Percentiles rank a stretch among this genome's conserved stretches.
Evolutionary conservation across 2,113 vertebrate species (phyloP).

Genomic region (Ornithorhynchus anatinus): DNA sequence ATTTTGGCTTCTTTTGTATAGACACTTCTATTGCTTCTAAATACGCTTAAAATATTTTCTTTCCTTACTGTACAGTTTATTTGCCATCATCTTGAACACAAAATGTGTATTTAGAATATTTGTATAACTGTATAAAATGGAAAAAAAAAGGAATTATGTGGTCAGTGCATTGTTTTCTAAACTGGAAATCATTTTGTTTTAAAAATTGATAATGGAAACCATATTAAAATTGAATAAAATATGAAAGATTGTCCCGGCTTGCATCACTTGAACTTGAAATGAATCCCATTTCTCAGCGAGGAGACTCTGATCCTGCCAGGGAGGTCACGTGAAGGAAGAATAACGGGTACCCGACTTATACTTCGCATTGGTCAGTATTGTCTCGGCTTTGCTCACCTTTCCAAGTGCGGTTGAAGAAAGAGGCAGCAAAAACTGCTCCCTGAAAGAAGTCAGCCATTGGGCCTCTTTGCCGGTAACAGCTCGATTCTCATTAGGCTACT

Average conservation of each 20-base stretch:
- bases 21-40: constrained; percentile 87
- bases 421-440: no score
- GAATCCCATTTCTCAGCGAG: no score
- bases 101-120: constrained; percentile 87
- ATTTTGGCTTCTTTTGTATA: constrained; percentile 88
- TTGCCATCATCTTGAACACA: constrained; percentile 79
- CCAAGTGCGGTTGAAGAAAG: no score
- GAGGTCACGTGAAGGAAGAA: no score
- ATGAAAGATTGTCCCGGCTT: constrained; percentile 54
- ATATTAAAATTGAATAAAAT: constrained; percentile 85
- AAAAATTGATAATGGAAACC: constrained; percentile 82
- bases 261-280: no score
- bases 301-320: no score
- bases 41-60: constrained; percentile 84
- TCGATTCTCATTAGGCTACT: no score
- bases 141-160: constrained; percentile 81
- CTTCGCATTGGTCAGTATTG: no score
- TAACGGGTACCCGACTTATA: no score
- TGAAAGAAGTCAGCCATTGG: no score
- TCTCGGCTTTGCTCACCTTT: no score
- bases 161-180: constrained; percentile 90
- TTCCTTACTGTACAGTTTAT: constrained; percentile 81
- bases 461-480: no score
- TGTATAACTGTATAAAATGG: constrained; percentile 92
- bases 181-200: constrained; percentile 87